Base-by-base conservation (phyloP, 2,797 vertebrate genomes). In the Pagetopsis macropterus region DNA sequence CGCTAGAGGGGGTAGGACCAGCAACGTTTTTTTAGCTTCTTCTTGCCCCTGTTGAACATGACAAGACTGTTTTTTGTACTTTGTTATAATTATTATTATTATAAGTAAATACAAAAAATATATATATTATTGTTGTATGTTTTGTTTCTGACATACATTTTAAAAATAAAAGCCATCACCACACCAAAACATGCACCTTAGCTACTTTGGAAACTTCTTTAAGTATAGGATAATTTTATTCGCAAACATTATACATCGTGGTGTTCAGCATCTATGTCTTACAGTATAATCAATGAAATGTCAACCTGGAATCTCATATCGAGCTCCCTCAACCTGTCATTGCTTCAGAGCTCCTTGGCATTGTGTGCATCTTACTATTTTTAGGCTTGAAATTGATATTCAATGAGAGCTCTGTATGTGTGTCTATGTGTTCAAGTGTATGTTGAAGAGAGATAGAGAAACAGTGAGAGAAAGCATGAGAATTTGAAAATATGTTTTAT, bases 331-430 rank as follows among this genome's bases (percentile, higher is more conserved):
- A 61, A 74, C 69, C 68, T 79, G 54, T 14, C 55, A 66, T 67
- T 83, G 74, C 70, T 75, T 85, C n/a, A 59, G 43, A 80, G 69
- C 77, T 51, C 33, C 54, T 23, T 17, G 51, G 57, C 27, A 74
- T 79, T 74, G 55, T 78, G 72, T 48, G 65, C 56, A 67, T 72
- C 33, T 40, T 11, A 48, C 81, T 76, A 83, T 84, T 79, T 83
- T 83, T 77, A 78, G 65, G n/a, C 65, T 62, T 66, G 40, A 83
- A 79, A 81, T 49, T 58, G 58, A 75, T 62, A 76, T 71, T 61
- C 40, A 77, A 74, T 44, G 41, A 71, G 69, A 70, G 69, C 59
- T 56, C 44, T 17, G 37, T 66, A 11, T 51, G 37, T 48, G 50
- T 3, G 5, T 65, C 11, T 10, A 40, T 63, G 58, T 61, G 60